A percentile compares a stretch with the other conserved stretches of the same genome.
Evolutionary conservation across 2,888 invertebrate species (phyloP).

Genomic region (Gymnosoma rotundatum): DNA sequence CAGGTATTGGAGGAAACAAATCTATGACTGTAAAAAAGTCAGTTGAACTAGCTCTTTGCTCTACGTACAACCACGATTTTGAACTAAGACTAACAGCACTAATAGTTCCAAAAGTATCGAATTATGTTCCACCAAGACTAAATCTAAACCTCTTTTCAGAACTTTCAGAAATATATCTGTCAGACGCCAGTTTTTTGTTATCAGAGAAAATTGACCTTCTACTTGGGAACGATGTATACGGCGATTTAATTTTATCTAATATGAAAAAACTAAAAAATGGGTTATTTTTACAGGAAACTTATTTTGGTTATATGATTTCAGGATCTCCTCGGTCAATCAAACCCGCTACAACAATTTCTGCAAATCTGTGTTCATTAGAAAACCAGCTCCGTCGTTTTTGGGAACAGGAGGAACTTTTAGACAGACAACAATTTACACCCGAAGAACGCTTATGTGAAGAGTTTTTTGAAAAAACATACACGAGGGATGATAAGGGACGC

Average conservation of each 20-base stretch:
- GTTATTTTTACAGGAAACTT: slow-evolving; percentile 58
- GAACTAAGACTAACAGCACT: slow-evolving; percentile 24
- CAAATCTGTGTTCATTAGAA: slow-evolving; percentile 45
- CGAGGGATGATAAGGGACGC: slow-evolving; percentile 24
- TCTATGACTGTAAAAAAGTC: slow-evolving; percentile 21
- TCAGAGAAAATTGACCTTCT: slow-evolving; percentile 43
- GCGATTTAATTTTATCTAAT: slow-evolving; percentile 38
- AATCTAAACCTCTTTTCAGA: slow-evolving; percentile 1
- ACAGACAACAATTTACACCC: not conserved
- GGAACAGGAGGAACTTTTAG: slow-evolving; percentile 20
- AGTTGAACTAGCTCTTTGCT: slow-evolving; percentile 1
- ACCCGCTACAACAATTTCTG: slow-evolving; percentile 1
- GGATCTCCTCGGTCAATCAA: slow-evolving; percentile 2
- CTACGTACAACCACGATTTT: slow-evolving; percentile 24
- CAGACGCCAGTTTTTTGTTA: slow-evolving; percentile 30
- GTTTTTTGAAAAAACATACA: slow-evolving; percentile 33
- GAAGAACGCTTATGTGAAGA: slow-evolving; percentile 46
- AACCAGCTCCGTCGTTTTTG: slow-evolving; percentile 49
- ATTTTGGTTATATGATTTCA: slow-evolving; percentile 58
- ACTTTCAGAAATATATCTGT: slow-evolving; percentile 10
- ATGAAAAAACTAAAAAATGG: slow-evolving; percentile 49
- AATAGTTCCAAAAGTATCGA: slow-evolving; percentile 34
- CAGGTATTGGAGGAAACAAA: slow-evolving; percentile 49
- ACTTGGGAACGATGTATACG: slow-evolving; percentile 50
- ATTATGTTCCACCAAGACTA: slow-evolving; percentile 36